Conservation (phyloP, 2,113 vertebrate species). For the Ciconia stormi region DNA sequence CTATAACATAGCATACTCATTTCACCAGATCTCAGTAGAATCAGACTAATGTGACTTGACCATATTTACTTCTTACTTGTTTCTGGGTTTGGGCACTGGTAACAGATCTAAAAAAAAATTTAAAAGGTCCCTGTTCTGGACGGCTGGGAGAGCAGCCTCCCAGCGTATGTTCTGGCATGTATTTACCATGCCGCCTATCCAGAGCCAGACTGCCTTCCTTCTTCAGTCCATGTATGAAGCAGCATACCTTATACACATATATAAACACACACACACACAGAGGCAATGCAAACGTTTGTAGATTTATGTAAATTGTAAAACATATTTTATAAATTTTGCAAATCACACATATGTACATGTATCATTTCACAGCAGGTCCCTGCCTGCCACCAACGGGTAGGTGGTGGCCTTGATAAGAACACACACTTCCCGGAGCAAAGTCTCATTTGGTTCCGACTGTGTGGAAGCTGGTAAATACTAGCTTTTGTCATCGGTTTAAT, state of each 20-base stretch:
- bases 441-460: not conserved
- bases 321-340: not conserved
- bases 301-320: not conserved
- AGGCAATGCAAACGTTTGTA: not conserved
- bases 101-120: not conserved
- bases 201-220: not conserved
- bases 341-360: not conserved
- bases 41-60: not conserved
- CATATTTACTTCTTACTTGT: not conserved
- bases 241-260: not conserved
- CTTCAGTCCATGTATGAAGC: not conserved
- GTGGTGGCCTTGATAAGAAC: not conserved
- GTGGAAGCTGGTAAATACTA: not conserved
- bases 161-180: not conserved
- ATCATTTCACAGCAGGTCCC: not conserved
- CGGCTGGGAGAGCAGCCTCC: not conserved
- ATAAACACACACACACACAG: not conserved
- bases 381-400: not conserved
- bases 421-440: rapidly evolving
- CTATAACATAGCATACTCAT: not conserved
- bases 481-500: not conserved
- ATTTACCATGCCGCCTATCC: not conserved
- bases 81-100: not conserved
- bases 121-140: not conserved
- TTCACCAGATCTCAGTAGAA: not conserved